Base-by-base conservation (phyloP, 2,797 vertebrate species). In the Mus spretus region DNA sequence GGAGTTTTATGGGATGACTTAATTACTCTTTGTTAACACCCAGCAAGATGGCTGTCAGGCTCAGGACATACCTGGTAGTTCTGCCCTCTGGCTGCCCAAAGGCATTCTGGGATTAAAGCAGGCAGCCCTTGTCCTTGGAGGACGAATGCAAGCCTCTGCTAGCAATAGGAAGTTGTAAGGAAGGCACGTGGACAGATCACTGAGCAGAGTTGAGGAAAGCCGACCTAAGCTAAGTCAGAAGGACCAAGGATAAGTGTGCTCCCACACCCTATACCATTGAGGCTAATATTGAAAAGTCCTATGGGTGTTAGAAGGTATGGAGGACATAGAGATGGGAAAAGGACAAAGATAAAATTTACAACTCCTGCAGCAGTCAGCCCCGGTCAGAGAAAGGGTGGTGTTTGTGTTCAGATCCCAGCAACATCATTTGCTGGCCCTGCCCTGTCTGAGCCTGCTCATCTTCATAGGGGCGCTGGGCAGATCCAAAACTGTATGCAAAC, bases 1-100 rank as follows among this genome's bases (percentile, higher is more conserved):
- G 40, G 24, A 95, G 83, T 80, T 95, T 90, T 26, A 34, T 61
- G n/a, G 37, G 83, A 91, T 96, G 89, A 95, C 79, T 96, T 96
- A 61, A 94, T 89, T 67, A 95, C 11, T 89, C 93, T 93, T 79
- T 74, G 67, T 82, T 94, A 89, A 96, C 87, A 93, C 67, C 72
- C 61, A 47, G 93, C 74, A 97, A 96, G 75, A 97, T 94, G 91
- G 83, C 87, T 86, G 83, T 81, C 83, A 89, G 74, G 81, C 72
- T 84, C 31, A 57, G 82, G 28, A 77, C 31, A 50, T 61, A 61
- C 53, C 40, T 44, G 83, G 53, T 50, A 7, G 44, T 87, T 96
- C 89, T 61, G 28, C 8, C 83, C 80, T 91, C 89, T 82, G 47
- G 78, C 67, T 34, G 40, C 86, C 93, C 87, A 81, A 17, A 11